Conservation (phyloP, 2,113 vertebrate genomes). For the Eidolon helvum region DNA sequence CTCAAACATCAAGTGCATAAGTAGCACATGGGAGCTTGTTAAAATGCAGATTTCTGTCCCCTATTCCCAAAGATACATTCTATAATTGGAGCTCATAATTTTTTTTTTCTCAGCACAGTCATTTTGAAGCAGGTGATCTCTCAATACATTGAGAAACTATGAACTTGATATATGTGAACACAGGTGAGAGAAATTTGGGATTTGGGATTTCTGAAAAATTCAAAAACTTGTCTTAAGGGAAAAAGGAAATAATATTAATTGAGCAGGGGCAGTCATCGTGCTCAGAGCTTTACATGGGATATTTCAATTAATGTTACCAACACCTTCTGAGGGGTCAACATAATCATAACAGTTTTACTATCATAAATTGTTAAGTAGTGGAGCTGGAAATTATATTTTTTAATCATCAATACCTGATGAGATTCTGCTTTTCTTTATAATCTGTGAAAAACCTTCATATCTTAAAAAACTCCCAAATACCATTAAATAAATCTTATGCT, state of each 20-base stretch:
- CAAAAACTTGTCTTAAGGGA: background rate
- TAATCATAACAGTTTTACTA: background rate
- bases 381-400: background rate
- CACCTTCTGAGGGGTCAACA: background rate
- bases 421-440: background rate
- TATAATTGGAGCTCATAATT: background rate
- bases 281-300: background rate
- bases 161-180: background rate
- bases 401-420: no score
- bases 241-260: background rate
- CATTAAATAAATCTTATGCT: background rate
- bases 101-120: background rate
- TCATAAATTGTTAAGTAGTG: background rate
- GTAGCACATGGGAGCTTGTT: background rate
- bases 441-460: background rate
- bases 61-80: background rate
- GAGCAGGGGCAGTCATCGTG: background rate
- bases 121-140: background rate
- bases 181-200: background rate
- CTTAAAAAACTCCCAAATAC: background rate
- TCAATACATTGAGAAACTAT: background rate
- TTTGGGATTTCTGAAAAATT: background rate
- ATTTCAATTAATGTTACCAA: background rate
- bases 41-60: background rate
- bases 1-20: background rate